Base-by-base conservation (phyloP, 1,140 invertebrate species). In the Cyclargus thomasi region DNA sequence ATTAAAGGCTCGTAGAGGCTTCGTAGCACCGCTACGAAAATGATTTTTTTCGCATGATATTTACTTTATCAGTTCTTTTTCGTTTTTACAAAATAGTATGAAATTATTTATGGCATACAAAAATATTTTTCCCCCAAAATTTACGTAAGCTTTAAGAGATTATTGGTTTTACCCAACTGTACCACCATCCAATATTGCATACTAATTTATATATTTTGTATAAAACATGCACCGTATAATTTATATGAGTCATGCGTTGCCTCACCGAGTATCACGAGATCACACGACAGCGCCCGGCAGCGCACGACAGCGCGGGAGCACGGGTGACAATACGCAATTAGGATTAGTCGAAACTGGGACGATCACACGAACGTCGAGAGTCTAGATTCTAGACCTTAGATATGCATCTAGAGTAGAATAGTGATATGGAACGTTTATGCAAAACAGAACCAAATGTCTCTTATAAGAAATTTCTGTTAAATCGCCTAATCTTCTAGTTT, bases 221-320 rank as follows among this genome's bases (percentile, higher is more conserved):
- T 77, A 71, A 71, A 73, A 68, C 73, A 73, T 71, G 78, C 76
- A 79, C 74, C 74, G 68, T 63, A 74, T 81, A 79, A 81, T 86
- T 83, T 80, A 79, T 82, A 83, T 82, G 81, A 82, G 78, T 78
- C 76, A 79, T 71, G 66, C 68, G 76, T 85, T 78, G 78, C 81
- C 71, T 76, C 74, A 76, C 36, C n/a, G 57, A 23, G 63, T 71
- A 64, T 82, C 83, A 86, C 82, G 82, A 83, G 67, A 72, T 76
- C 83, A 81, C 77, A 72, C 69, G 57, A 69, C 64, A 67, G 72
- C 70, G 74, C 63, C 29, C 82, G 82, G 82, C 67, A 72, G 78
- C 83, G 81, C 77, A 74, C 69, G 57, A 69, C 67, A 67, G 72
- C 70, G 74, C 63, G 65, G 47, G 67, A 70, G 39, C 62, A 68